Evolutionary conservation across 2,113 vertebrate genomes (phyloP).

Genomic region (Corythornis madagascariensis): DNA sequence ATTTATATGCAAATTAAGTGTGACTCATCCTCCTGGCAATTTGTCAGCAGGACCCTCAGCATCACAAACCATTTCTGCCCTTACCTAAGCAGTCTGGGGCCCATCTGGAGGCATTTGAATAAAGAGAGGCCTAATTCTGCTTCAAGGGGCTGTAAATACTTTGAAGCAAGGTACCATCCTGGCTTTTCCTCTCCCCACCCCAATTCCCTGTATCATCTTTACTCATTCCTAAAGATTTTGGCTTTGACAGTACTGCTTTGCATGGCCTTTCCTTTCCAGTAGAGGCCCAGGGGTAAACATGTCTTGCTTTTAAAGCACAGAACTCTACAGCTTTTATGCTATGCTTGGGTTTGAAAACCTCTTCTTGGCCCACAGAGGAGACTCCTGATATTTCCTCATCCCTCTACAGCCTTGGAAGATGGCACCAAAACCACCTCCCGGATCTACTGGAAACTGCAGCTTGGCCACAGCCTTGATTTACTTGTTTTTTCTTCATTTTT

Average conservation of each 20-base stretch:
- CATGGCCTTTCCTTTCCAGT: not conserved
- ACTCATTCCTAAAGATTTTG: not conserved
- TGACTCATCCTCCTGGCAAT: conserved; percentile 58
- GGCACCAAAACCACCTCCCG: not conserved
- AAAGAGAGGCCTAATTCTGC: not conserved
- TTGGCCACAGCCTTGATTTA: not conserved
- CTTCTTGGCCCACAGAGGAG: not conserved
- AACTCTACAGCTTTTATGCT: not conserved
- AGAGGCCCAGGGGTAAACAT: not conserved
- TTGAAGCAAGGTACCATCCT: not conserved
- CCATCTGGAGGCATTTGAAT: not conserved
- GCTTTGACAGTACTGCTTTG: not conserved
- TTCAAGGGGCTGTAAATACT: not conserved
- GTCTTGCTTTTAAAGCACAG: not conserved
- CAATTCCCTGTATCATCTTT: not conserved
- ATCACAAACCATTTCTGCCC: conserved; percentile 3
- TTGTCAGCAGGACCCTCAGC: conserved; percentile 27
- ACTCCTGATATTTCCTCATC: not conserved
- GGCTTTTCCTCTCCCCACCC: not conserved
- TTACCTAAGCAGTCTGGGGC: not conserved
- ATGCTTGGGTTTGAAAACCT: not conserved
- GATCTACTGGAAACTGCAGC: not conserved
- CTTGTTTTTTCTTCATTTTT: not conserved
- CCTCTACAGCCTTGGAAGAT: not conserved
- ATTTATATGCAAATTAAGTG: conserved; percentile 73